Percentiles rank a stretch among this genome's conserved stretches.
Evolutionary conservation across 2,797 vertebrate species (phyloP).

Genomic region (Hoplostethus atlanticus): DNA sequence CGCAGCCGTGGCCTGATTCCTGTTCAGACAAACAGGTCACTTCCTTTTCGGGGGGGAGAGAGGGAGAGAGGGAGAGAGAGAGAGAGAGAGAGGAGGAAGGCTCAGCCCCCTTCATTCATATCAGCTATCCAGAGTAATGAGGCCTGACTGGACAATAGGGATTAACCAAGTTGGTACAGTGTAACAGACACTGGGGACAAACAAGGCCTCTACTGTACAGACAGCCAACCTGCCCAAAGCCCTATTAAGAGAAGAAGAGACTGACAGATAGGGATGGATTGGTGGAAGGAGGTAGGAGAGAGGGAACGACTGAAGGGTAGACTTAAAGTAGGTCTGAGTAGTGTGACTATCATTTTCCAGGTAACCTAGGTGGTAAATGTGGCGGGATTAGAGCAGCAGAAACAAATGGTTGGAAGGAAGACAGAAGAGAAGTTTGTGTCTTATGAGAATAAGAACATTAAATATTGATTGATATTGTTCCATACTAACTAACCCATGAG

Average conservation of each 20-base stretch:
- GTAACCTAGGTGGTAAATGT: background rate
- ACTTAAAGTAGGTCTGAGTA: background rate
- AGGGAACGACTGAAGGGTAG: background rate
- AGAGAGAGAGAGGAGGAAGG: conserved; percentile 44
- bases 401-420: background rate
- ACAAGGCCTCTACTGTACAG: conserved; percentile 73
- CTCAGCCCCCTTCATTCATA: conserved; percentile 71
- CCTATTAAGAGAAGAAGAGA: conserved; percentile 55
- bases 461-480: conserved; percentile 20
- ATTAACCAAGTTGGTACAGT: conserved; percentile 72
- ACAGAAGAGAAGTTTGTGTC: background rate
- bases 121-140: conserved; percentile 77
- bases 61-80: conserved; percentile 48
- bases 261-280: conserved; percentile 29
- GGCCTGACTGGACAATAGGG: conserved; percentile 76
- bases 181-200: conserved; percentile 70
- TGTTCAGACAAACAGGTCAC: conserved; percentile 80
- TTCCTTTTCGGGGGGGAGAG: conserved; percentile 74
- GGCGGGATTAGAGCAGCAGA: background rate
- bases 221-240: conserved; percentile 68
- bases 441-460: background rate
- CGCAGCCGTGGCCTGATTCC: conserved; percentile 76
- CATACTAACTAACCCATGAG: conserved; percentile 39
- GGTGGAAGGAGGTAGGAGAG: conserved; percentile 14
- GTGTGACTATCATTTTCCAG: background rate